Percentiles rank a stretch among this genome's conserved stretches.
phyloP scores from a whole-genome alignment of 2,888 invertebrate species.

The Sminthurinus aureus region DNA sequence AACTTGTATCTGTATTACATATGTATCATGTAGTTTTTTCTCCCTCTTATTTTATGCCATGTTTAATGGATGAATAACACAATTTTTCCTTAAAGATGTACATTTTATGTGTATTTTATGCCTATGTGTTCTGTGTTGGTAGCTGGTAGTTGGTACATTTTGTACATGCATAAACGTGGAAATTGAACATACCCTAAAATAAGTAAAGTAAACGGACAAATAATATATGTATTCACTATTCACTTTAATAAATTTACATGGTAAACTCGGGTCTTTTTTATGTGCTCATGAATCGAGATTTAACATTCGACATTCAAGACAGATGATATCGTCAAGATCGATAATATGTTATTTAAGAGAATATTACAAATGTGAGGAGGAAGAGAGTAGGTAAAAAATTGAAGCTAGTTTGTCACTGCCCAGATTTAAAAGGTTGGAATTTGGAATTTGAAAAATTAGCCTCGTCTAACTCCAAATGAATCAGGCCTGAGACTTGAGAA shows the following conservation, averaged over 20 bases:
- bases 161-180: no score
- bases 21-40: no score
- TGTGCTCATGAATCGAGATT: no score
- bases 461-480: not conserved
- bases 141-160: no score
- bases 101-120: not conserved
- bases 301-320: not conserved
- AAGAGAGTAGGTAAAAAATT: constrained; percentile 16
- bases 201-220: no score
- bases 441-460: not conserved
- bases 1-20: no score
- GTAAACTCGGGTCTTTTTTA: no score
- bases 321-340: not conserved
- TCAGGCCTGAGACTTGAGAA: not conserved
- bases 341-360: not conserved
- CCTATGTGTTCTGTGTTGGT: not conserved
- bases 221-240: no score
- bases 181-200: no score
- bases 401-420: constrained; percentile 20
- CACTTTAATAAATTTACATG: no score
- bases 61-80: not conserved
- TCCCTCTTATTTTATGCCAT: not conserved
- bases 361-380: constrained; percentile 15
- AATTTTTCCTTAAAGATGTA: not conserved
- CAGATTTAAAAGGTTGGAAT: not conserved